phyloP scores from a whole-genome alignment of 2,888 invertebrate genomes.

The Caprella mutica region DNA sequence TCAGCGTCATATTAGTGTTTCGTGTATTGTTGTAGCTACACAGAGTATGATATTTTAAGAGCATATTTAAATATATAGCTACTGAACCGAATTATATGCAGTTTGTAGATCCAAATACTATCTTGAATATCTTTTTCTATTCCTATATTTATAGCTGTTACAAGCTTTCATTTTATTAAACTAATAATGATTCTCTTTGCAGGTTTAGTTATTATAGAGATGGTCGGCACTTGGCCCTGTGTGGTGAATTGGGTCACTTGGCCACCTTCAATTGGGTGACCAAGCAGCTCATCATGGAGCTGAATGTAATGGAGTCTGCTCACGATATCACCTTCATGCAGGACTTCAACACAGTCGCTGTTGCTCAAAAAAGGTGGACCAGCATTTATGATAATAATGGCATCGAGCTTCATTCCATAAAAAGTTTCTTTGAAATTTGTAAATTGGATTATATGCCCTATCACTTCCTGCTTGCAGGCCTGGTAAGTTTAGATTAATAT shows the following conservation, averaged over 20 bases:
- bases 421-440: conserved; percentile 63
- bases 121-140: too few species aligned
- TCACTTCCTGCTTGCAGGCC: conserved; percentile 82
- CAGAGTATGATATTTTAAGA: too few species aligned
- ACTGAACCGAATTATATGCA: too few species aligned
- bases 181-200: background rate
- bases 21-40: too few species aligned
- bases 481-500: too few species aligned
- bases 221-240: conserved; percentile 70
- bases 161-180: too few species aligned
- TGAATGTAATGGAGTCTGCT: conserved; percentile 92
- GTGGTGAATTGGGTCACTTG: conserved; percentile 81
- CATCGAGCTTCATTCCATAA: conserved; percentile 91
- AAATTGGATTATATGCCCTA: conserved; percentile 90
- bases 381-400: conserved; percentile 95
- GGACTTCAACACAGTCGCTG: conserved; percentile 92
- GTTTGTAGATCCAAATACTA: too few species aligned
- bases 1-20: too few species aligned
- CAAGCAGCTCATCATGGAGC: conserved; percentile 84
- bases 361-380: conserved; percentile 91
- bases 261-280: conserved; percentile 97
- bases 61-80: too few species aligned
- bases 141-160: too few species aligned
- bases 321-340: conserved; percentile 87
- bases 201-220: conserved; percentile 60